Evolutionary conservation across 2,113 vertebrate species (phyloP).

Genomic region (Hyperopisus bebe): DNA sequence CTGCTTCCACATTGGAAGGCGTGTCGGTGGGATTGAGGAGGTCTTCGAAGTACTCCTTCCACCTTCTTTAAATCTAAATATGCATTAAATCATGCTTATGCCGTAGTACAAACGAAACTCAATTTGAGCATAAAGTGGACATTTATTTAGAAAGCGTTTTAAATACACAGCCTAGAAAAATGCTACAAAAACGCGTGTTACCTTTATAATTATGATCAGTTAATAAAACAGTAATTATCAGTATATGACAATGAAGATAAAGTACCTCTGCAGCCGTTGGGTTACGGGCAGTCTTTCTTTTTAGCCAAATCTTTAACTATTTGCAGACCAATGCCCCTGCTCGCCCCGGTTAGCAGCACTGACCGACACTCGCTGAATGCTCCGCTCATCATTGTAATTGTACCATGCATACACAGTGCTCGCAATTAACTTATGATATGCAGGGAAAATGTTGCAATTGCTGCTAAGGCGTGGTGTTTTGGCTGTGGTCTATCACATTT

Average conservation of each 20-base stretch:
- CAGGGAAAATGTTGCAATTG: not conserved
- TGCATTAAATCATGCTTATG: too few relatives aligned
- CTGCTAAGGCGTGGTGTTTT: not conserved
- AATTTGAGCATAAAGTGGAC: not conserved
- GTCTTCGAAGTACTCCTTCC: too few relatives aligned
- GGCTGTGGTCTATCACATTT: too few relatives aligned
- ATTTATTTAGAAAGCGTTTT: not conserved
- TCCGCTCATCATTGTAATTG: not conserved
- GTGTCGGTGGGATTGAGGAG: too few relatives aligned
- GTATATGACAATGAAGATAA: not conserved
- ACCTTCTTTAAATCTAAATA: too few relatives aligned
- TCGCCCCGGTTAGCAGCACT: conserved; percentile 39
- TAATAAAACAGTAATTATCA: not conserved
- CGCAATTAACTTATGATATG: not conserved
- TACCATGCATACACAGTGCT: not conserved
- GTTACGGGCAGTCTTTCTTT: not conserved
- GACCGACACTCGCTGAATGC: conserved; percentile 26
- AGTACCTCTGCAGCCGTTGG: not conserved
- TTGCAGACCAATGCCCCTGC: conserved; percentile 27
- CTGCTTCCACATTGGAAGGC: too few relatives aligned
- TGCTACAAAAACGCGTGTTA: not conserved
- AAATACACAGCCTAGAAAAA: not conserved
- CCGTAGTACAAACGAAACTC: too few relatives aligned
- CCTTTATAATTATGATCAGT: not conserved
- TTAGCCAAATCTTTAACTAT: conserved; percentile 28